These are phyloP conservation scores for Riparia riparia DNA, from an alignment of 2,113 vertebrate genomes.

Conservation along the genomic window DNA sequence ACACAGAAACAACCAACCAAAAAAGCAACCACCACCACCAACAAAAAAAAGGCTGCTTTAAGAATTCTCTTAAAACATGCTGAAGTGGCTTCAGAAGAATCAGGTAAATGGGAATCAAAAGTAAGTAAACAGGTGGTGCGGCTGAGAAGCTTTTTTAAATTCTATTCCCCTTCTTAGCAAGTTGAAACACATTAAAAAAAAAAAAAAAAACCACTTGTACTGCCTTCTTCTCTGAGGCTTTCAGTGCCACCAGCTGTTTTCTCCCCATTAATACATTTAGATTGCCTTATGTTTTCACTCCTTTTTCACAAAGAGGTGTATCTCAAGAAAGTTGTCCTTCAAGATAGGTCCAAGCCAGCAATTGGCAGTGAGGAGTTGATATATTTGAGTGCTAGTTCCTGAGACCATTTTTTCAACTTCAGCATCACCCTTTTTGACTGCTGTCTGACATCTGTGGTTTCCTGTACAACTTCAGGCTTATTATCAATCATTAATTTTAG, in stretches of 20 bases:
- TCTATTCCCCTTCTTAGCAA: not conserved
- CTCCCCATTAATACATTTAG: conserved; percentile 8
- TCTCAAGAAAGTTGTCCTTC: not conserved
- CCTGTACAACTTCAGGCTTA: not conserved
- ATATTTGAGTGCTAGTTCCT: not conserved
- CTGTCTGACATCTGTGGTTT: not conserved
- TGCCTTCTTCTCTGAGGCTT: not conserved
- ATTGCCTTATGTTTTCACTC: not conserved
- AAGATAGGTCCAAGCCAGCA: not conserved
- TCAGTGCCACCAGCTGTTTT: conserved; percentile 30
- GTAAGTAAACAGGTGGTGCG: not conserved
- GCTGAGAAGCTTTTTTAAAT: not conserved
- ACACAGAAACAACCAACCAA: not conserved
- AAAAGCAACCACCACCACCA: not conserved
- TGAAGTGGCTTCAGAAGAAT: not conserved
- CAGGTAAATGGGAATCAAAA: not conserved
- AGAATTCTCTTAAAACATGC: not conserved
- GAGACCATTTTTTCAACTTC: not conserved
- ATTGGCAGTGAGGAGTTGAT: not conserved
- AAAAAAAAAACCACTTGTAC: not conserved
- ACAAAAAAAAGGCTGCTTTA: not conserved
- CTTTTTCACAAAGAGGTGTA: not conserved
- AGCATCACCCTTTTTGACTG: not conserved
- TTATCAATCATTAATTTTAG: not conserved
- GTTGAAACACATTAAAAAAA: not conserved